Conservation (phyloP, 2,888 invertebrate species). For the Hypsopygia costalis region DNA sequence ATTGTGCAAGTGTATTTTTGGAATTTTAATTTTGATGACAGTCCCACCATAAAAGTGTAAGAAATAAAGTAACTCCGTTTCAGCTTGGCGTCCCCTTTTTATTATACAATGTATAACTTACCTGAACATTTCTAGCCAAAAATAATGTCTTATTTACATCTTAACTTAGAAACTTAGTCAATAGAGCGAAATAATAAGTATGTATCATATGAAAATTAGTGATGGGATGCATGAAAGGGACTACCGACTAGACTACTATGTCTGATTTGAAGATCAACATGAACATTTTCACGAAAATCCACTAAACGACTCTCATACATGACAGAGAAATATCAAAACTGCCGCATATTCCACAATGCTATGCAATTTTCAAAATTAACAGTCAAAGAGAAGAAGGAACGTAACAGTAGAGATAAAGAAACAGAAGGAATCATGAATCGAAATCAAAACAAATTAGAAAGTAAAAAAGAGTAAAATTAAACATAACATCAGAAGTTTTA, state of each 20-base stretch:
- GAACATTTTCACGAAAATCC: conserved; percentile 42
- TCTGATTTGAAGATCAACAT: conserved; percentile 44
- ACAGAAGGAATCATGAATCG: conserved; percentile 37
- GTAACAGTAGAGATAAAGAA: conserved; percentile 34
- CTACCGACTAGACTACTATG: conserved; percentile 57
- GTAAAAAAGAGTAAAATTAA: conserved; percentile 51
- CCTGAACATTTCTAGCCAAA: conserved; percentile 3
- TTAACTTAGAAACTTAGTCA: not conserved
- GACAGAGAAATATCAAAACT: conserved; percentile 49
- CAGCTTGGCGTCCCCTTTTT: too few species aligned
- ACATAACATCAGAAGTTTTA: conserved; percentile 67
- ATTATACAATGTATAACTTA: too few species aligned
- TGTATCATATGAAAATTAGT: conserved; percentile 35
- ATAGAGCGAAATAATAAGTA: conserved; percentile 10
- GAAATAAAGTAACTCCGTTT: too few species aligned
- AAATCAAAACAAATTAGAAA: conserved; percentile 36
- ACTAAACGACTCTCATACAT: conserved; percentile 51
- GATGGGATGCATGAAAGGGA: conserved; percentile 62
- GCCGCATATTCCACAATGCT: conserved; percentile 78
- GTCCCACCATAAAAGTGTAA: too few species aligned
- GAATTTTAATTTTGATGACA: too few species aligned
- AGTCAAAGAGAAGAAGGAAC: conserved; percentile 57
- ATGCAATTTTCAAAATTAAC: conserved; percentile 67
- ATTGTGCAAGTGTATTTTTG: too few species aligned
- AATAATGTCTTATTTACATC: not conserved